These are phyloP conservation scores for Sycophaga agraensis DNA, from an alignment of 1,140 invertebrate genomes.

Conservation along the genomic window DNA sequence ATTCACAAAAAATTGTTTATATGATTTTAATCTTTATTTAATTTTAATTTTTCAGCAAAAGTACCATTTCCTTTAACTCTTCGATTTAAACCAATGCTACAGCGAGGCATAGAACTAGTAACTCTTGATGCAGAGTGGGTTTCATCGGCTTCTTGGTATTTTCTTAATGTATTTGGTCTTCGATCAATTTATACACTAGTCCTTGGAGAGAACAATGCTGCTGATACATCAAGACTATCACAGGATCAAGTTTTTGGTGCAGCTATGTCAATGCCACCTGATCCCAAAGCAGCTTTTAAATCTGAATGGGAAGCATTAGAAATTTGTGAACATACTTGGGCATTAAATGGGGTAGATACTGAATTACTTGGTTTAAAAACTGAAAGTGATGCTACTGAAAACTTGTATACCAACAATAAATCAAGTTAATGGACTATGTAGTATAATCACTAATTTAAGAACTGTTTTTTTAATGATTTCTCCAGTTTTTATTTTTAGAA, in stretches of 20 bases:
- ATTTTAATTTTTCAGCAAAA: constrained; percentile 69
- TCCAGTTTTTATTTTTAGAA: too few species aligned
- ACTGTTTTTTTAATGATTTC: too few species aligned
- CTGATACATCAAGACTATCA: constrained; percentile 94
- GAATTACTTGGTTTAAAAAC: constrained; percentile 57
- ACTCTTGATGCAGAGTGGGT: constrained; percentile 99
- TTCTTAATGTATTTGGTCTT: constrained; percentile 98
- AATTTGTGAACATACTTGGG: constrained; percentile 92
- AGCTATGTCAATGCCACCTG: constrained; percentile 94
- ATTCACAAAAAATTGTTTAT: constrained; percentile 17
- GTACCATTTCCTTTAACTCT: constrained; percentile 98
- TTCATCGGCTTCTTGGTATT: constrained; percentile 99
- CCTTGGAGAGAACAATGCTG: constrained; percentile 97
- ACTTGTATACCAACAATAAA: constrained; percentile 50
- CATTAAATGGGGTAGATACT: constrained; percentile 76
- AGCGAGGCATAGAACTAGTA: constrained; percentile 92
- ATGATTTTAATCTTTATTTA: constrained; percentile 22
- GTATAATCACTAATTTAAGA: background rate
- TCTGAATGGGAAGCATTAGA: constrained; percentile 99
- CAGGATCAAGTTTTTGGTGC: constrained; percentile 98
- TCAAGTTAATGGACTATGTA: constrained; percentile 28
- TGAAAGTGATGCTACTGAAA: constrained; percentile 43
- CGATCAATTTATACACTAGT: constrained; percentile 97
- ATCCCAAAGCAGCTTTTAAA: constrained; percentile 98
- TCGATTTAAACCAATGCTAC: constrained; percentile 98